Base-by-base conservation (phyloP, 1,140 invertebrate genomes). In the Chelonus insularis region DNA sequence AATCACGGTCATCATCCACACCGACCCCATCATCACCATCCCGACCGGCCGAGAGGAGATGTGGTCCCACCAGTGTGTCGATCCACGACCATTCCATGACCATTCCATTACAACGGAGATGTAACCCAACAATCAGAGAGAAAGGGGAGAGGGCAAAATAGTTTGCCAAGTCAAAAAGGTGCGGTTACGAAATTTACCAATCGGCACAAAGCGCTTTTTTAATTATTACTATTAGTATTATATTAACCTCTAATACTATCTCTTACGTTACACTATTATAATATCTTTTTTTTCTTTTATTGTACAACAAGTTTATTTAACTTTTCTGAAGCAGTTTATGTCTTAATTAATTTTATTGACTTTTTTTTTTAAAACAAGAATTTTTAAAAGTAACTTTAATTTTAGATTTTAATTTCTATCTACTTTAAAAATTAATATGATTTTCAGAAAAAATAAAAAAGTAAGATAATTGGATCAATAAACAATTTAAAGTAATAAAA, bases 121-220 rank as follows among this genome's bases (percentile, higher is more conserved):
- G 84, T 87, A 86, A 87, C 87, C 87, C 87, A 84, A 89, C 87
- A 89, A 90, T 89, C 87, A 89, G 84, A 89, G 86, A 88, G 78
- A 83, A 82, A 87, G 87, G 87, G 86, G 83, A 84, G 83, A 86
- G 84, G 84, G 83, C 84, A 86, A 85, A 87, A 88, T 86, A 86
- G 86, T 85, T 89, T 89, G 87, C 87, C 88, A 88, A 84, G 87
- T 89, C 87, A 89, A 85, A 88, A 86, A 88, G 86, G 80, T 79
- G 78, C 75, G 73, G 74, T 80, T 78, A 81, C 78, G 75, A 75
- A 59, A 76, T 78, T 81, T 79, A 77, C 75, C 76, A 76, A 57
- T 75, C 68, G 75, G 72, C 71, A 76, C 76, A 76, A 77, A 74
- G 68, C 67, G 67, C 68, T 65, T 67, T 73, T 66, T 72, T 65